These are phyloP conservation scores for Marronus borbonicus DNA, from an alignment of 2,888 invertebrate species.

Conservation along the genomic window DNA sequence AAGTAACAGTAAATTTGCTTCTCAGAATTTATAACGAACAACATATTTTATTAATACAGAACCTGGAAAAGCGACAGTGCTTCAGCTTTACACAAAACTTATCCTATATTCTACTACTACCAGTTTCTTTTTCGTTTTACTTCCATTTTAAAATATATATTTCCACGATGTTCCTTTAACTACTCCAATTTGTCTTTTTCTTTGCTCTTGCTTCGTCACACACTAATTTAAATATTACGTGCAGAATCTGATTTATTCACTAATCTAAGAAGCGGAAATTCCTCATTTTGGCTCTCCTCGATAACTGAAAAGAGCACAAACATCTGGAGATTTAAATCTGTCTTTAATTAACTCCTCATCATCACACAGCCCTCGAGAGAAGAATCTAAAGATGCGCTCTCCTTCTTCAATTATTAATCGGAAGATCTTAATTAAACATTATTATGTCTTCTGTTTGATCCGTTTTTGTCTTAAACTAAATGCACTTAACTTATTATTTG, in stretches of 20 bases:
- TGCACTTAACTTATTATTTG: constrained; percentile 41
- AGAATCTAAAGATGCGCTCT: constrained; percentile 25
- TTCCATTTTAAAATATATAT: not conserved
- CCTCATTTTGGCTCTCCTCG: constrained; percentile 50
- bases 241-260: constrained; percentile 49
- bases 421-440: constrained; percentile 52
- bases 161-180: constrained; percentile 8
- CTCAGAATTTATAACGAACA: not conserved
- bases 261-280: constrained; percentile 48
- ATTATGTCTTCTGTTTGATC: constrained; percentile 53
- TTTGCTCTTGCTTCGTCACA: constrained; percentile 15
- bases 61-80: not conserved
- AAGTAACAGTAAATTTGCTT: not conserved
- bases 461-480: constrained; percentile 40
- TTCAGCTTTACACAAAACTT: not conserved
- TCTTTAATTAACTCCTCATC: constrained; percentile 56
- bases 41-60: constrained; percentile 24
- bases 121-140: not conserved
- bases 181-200: constrained; percentile 20
- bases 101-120: not conserved
- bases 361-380: constrained; percentile 22
- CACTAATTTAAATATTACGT: constrained; percentile 50
- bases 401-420: constrained; percentile 52
- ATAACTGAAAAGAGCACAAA: constrained; percentile 56
- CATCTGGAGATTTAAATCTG: constrained; percentile 54